These are phyloP conservation scores for Malaclemys terrapin DNA, from an alignment of 2,113 vertebrate species.

Conservation along the genomic window DNA sequence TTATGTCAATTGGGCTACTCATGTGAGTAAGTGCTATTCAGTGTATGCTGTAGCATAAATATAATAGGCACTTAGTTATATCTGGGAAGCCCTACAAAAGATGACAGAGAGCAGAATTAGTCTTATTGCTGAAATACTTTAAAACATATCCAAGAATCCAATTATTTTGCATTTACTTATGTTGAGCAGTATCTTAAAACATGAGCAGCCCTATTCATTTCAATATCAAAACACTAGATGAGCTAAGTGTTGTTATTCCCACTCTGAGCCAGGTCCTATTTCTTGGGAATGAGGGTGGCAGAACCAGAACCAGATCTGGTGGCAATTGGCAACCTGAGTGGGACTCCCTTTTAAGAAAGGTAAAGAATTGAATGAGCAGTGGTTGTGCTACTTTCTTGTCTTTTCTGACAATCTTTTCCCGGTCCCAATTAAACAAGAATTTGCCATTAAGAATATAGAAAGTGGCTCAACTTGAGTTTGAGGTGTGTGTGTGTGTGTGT, in stretches of 20 bases:
- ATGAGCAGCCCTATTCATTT: neutral
- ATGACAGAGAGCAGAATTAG: neutral
- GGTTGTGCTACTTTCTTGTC: neutral
- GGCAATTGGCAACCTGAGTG: neutral
- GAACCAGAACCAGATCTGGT: neutral
- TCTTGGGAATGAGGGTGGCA: neutral
- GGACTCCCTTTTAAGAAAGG: no score
- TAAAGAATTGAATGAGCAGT: neutral
- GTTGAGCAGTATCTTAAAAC: no score
- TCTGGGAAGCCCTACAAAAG: neutral
- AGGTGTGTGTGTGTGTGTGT: neutral
- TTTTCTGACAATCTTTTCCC: neutral
- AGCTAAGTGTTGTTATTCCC: neutral
- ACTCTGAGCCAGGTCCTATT: neutral
- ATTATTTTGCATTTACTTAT: no score
- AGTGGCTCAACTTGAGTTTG: neutral
- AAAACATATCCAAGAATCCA: neutral
- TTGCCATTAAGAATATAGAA: neutral
- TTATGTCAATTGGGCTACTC: neutral
- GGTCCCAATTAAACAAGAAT: neutral
- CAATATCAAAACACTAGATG: neutral
- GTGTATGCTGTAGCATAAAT: neutral
- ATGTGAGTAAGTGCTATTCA: neutral
- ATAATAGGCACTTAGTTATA: neutral
- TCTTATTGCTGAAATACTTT: neutral